Conservation (phyloP, 2,797 vertebrate species). For the Botia almorhae region DNA sequence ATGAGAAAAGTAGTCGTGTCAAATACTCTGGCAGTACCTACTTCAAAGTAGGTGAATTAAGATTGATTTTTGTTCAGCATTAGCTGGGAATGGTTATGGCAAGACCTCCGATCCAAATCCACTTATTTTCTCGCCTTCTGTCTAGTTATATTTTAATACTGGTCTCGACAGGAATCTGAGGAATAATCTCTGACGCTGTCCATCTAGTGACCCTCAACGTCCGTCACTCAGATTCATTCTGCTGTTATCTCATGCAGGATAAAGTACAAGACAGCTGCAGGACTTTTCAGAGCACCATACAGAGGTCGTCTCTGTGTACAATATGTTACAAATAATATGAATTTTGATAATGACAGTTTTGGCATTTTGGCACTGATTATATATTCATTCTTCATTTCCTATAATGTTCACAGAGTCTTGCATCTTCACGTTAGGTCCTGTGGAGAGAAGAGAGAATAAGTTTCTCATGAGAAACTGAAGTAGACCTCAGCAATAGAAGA, state of each 20-base stretch:
- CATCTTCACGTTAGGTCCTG: slow-evolving; percentile 43
- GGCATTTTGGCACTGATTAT: slow-evolving; percentile 46
- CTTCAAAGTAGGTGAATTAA: slow-evolving; percentile 10
- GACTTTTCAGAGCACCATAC: slow-evolving; percentile 7
- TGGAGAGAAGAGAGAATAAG: background rate
- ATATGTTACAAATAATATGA: background rate
- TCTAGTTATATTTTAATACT: slow-evolving; percentile 7
- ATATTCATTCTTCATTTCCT: background rate
- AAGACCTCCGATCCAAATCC: slow-evolving; percentile 14
- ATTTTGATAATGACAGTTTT: slow-evolving; percentile 10
- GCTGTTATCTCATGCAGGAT: slow-evolving; percentile 25
- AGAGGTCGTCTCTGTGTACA: slow-evolving; percentile 29
- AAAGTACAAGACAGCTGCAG: slow-evolving; percentile 16
- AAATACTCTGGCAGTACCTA: slow-evolving; percentile 30
- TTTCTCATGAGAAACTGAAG: no score
- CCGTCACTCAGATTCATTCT: slow-evolving; percentile 1
- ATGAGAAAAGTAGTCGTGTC: background rate
- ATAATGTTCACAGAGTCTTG: slow-evolving; percentile 12
- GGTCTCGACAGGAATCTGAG: background rate
- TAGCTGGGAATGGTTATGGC: slow-evolving; percentile 31
- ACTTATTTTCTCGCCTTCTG: background rate
- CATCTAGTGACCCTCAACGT: background rate
- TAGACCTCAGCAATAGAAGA: background rate
- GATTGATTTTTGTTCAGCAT: background rate
- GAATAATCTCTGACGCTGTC: background rate